Conservation (phyloP, 2,113 vertebrate genomes). For the Pachypanchax playfairii region DNA sequence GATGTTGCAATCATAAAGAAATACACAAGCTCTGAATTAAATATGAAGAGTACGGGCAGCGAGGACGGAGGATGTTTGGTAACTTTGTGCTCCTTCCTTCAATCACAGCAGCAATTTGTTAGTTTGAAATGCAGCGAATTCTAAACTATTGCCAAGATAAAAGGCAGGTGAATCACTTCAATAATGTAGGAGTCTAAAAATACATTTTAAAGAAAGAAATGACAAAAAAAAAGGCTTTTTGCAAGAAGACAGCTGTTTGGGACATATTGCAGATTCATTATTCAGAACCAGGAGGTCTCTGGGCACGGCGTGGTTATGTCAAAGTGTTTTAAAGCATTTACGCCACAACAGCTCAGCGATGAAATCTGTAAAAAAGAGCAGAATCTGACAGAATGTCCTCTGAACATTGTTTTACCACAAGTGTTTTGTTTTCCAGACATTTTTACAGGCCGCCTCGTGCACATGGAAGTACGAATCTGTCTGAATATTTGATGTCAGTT, state of each 20-base stretch:
- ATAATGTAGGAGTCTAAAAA: slow-evolving; percentile 40
- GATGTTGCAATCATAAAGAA: slow-evolving; percentile 83
- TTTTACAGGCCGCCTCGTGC: slow-evolving; percentile 65
- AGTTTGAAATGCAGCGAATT: slow-evolving; percentile 15
- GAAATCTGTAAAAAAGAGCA: slow-evolving; percentile 77
- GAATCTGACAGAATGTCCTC: slow-evolving; percentile 79
- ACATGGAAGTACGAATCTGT: slow-evolving; percentile 56
- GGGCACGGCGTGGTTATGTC: slow-evolving; percentile 74
- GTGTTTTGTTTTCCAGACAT: slow-evolving; percentile 77
- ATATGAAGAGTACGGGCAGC: slow-evolving; percentile 71
- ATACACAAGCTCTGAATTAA: slow-evolving; percentile 79
- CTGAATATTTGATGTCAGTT: slow-evolving; percentile 75
- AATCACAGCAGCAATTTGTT: slow-evolving; percentile 2
- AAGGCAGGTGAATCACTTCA: slow-evolving; percentile 41
- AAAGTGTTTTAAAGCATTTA: slow-evolving; percentile 83
- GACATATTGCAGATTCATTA: slow-evolving; percentile 82
- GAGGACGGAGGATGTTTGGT: slow-evolving; percentile 33
- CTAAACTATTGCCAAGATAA: slow-evolving; percentile 9
- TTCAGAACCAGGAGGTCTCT: slow-evolving; percentile 73
- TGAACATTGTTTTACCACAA: slow-evolving; percentile 76
- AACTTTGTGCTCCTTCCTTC: slow-evolving; percentile 31
- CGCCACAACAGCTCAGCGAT: slow-evolving; percentile 65
- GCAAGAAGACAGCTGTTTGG: slow-evolving; percentile 76
- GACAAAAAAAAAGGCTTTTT: slow-evolving; percentile 53
- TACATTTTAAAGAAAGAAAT: slow-evolving; percentile 33